A percentile compares a stretch with the other conserved stretches of the same genome.
Conservation (phyloP, 2,888 invertebrate species). For the Cabera pusaria region DNA sequence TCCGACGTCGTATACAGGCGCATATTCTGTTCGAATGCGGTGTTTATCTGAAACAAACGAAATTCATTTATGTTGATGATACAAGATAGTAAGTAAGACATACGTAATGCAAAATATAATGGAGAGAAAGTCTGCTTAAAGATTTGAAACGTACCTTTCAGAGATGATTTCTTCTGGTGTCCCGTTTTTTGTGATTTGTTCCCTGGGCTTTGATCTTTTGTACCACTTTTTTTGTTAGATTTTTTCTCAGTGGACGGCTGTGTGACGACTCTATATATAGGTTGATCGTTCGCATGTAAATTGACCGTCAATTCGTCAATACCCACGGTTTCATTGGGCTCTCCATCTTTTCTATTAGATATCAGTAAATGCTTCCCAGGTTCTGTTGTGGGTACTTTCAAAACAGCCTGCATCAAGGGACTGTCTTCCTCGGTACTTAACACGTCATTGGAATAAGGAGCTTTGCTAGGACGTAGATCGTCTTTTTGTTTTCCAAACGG, state of each 20-base stretch:
- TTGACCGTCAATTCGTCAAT: conserved; percentile 74
- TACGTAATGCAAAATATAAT: too few species aligned
- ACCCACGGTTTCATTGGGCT: conserved; percentile 66
- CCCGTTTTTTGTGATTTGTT: conserved; percentile 64
- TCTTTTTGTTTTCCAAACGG: conserved; percentile 38
- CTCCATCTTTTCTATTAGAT: conserved; percentile 66
- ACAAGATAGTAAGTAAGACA: too few species aligned
- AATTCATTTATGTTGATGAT: too few species aligned
- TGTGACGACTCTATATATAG: conserved; percentile 75
- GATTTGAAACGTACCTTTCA: conserved; percentile 55
- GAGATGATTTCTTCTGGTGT: conserved; percentile 74
- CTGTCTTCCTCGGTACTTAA: conserved; percentile 68
- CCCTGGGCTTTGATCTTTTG: conserved; percentile 53
- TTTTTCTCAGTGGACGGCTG: conserved; percentile 73
- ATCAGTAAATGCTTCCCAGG: conserved; percentile 54
- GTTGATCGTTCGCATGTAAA: conserved; percentile 75
- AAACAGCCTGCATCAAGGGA: conserved; percentile 69
- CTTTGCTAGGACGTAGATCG: conserved; percentile 62
- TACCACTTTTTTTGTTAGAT: conserved; percentile 60
- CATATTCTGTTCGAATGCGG: conserved; percentile 59
- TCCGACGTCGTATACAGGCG: conserved; percentile 50
- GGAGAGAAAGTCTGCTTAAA: too few species aligned
- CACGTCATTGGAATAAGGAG: conserved; percentile 62
- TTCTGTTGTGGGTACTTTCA: conserved; percentile 67
- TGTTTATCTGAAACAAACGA: conserved; percentile 70